phyloP scores from a whole-genome alignment of 2,113 vertebrate genomes.

The Camelus bactrianus region DNA sequence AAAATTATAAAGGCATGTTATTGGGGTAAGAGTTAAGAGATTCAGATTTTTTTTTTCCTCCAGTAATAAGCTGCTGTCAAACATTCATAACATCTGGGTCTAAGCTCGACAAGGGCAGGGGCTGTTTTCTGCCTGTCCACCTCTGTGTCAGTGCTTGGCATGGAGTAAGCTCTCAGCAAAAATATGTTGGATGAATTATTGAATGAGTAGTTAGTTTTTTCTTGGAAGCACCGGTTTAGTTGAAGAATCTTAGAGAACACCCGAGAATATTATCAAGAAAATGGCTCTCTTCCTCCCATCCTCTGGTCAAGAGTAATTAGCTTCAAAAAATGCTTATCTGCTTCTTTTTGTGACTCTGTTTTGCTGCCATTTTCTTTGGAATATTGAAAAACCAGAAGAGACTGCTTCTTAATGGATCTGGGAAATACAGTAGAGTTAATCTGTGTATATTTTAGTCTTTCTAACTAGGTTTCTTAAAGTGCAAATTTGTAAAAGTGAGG shows the following conservation, averaged over 20 bases:
- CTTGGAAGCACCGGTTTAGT: background rate
- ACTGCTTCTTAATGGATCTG: background rate
- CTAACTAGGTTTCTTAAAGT: background rate
- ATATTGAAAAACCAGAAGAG: background rate
- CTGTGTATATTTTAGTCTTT: slow-evolving; percentile 32
- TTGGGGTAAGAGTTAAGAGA: background rate
- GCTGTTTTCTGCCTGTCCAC: background rate
- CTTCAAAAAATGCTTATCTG: slow-evolving; percentile 23
- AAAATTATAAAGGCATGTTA: background rate
- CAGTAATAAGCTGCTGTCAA: background rate
- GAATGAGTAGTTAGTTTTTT: background rate
- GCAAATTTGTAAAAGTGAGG: background rate
- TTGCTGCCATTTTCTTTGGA: slow-evolving; percentile 24
- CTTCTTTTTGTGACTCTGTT: background rate
- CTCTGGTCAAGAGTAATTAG: slow-evolving; percentile 1
- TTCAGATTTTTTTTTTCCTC: background rate
- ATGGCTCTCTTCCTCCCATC: background rate
- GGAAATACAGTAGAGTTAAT: background rate
- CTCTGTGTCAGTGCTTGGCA: background rate
- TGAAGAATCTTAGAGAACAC: slow-evolving; percentile 29
- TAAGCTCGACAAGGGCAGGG: background rate
- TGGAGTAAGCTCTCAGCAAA: background rate
- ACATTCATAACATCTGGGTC: background rate
- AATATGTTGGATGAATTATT: background rate
- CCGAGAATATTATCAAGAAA: background rate